Base-by-base conservation (phyloP, 2,113 vertebrate species). In the Addax nasomaculatus region DNA sequence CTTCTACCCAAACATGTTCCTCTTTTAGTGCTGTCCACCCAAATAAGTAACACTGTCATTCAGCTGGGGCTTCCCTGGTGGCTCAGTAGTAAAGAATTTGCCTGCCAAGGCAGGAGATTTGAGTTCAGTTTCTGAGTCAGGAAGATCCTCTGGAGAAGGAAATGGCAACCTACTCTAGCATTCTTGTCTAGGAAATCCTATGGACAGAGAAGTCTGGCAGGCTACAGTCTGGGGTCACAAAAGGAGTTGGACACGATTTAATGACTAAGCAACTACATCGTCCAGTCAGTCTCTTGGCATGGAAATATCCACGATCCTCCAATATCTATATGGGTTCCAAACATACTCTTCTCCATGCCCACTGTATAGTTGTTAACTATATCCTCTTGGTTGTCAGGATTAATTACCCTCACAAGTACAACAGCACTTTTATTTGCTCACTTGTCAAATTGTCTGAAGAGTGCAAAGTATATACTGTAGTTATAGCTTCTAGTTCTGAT, bases 281-380 rank as follows among this genome's bases (percentile, higher is more conserved):
- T 80, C 16, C 27, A 36, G 7, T 13, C n/a, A 45, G 30, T 19
- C 45, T 21, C n/a, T 67, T 78, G 23, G 3, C 43, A 47, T 33
- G 13, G 23, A 94, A 79, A 70, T 85, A 19, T 6, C 14, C 49
- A 92, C 33, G 7, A n/a, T 86, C 12, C 6, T 73, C 27, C 39
- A 45, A 15, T 49, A 29, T 45, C 73, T 45, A 14, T 2, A 15
- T 62, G 3, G 4, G 5, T 80, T 83, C 43, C 33, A 57, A 39
- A 78, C 25, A 64, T 29, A 21, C 3, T 51, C 1, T 1, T 43
- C 8, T 21, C 7, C 14, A 33, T 2, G 67, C 5, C 1, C 10
- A 15, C 55, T 92, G 15, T 83, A 14, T 7, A 58, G 10, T 51
- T n/a, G 23, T 4, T 39, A n/a, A n/a, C 45, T 92, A 36, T 2